Evolutionary conservation across 2,888 invertebrate genomes (phyloP).

Genomic region (Uropetala carovei): DNA sequence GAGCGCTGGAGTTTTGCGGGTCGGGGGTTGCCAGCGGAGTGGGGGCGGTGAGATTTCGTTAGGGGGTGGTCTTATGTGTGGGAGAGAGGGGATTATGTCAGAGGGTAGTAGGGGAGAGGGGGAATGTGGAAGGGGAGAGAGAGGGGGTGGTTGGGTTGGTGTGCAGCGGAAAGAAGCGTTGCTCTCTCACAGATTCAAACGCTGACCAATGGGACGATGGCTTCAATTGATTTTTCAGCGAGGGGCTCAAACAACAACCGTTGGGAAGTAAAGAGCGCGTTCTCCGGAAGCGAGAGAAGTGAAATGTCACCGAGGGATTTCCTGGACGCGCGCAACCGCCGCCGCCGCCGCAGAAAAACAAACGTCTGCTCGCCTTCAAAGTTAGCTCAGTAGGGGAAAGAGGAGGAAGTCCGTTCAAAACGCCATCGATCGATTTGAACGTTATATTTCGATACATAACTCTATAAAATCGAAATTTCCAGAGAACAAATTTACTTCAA

Average conservation of each 20-base stretch:
- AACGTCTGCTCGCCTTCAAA: background rate
- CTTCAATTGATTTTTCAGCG: background rate
- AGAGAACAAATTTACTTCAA: too few species aligned
- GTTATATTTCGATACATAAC: too few species aligned
- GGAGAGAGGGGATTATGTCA: background rate
- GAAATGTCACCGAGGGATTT: background rate
- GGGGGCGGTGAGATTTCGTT: background rate
- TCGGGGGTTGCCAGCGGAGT: background rate
- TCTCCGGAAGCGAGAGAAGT: background rate
- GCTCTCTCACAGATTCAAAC: conserved; percentile 40
- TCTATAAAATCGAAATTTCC: too few species aligned
- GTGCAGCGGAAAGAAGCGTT: background rate
- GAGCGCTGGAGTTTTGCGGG: background rate
- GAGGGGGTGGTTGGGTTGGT: background rate
- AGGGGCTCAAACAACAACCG: background rate
- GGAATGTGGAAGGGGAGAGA: background rate
- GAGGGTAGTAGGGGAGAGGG: background rate
- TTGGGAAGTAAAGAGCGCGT: conserved; percentile 11
- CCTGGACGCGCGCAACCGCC: background rate
- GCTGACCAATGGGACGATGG: conserved; percentile 30
- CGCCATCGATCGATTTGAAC: too few species aligned
- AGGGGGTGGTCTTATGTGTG: conserved; percentile 10
- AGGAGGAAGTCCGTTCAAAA: too few species aligned
- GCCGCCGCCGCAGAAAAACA: background rate
- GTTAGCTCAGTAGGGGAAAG: background rate